phyloP scores from a whole-genome alignment of 2,797 vertebrate genomes.

The Platalea minor region DNA sequence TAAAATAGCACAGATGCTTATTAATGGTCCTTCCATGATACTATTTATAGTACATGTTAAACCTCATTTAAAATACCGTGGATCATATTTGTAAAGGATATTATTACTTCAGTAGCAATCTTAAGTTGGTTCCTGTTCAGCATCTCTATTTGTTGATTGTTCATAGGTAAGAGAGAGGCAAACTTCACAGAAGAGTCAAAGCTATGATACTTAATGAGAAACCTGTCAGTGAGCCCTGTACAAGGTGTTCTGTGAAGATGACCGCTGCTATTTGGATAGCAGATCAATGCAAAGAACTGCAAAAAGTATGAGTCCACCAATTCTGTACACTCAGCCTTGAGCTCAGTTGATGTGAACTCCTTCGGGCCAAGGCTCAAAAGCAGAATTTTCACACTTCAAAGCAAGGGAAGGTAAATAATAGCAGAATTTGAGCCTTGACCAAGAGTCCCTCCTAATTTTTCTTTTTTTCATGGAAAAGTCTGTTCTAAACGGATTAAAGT shows the following conservation, averaged over 20 bases:
- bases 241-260: not conserved
- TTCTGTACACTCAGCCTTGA: accelerated
- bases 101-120: constrained; percentile 36
- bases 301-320: not conserved
- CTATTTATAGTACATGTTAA: constrained; percentile 60
- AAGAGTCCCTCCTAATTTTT: not conserved
- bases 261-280: not conserved
- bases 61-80: constrained; percentile 57
- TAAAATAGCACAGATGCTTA: constrained; percentile 63
- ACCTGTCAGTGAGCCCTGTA: not conserved
- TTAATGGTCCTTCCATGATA: constrained; percentile 58
- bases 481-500: not conserved
- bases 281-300: not conserved
- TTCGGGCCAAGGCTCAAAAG: not conserved
- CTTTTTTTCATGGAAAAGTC: not conserved
- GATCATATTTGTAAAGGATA: constrained; percentile 53
- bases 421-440: not conserved
- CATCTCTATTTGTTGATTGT: not conserved
- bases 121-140: not conserved
- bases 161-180: not conserved
- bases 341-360: not conserved
- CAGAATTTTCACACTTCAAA: not conserved
- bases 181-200: not conserved
- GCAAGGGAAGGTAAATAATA: not conserved
- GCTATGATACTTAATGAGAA: not conserved